phyloP scores from a whole-genome alignment of 2,888 invertebrate genomes.

The Pollenia labialis region DNA sequence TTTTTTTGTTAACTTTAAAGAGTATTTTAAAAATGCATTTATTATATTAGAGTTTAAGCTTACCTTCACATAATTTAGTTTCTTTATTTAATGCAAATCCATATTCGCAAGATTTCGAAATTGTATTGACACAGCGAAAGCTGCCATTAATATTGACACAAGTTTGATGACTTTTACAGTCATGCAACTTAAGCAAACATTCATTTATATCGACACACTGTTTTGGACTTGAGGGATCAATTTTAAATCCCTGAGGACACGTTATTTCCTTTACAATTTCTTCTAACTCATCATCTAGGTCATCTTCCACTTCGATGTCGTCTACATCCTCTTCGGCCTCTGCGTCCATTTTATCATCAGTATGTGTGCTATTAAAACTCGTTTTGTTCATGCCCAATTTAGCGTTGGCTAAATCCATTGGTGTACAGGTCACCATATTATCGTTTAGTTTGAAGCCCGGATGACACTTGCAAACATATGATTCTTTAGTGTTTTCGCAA shows the following conservation, averaged over 20 bases:
- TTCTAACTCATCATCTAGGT: conserved; percentile 7
- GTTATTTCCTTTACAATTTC: conserved; percentile 65
- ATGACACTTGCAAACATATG: conserved; percentile 85
- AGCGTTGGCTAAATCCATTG: conserved; percentile 31
- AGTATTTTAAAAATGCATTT: too few relatives aligned
- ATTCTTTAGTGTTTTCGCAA: conserved; percentile 86
- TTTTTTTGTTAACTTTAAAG: too few relatives aligned
- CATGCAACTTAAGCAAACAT: conserved; percentile 87
- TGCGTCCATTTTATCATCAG: conserved; percentile 48
- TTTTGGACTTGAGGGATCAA: conserved; percentile 79
- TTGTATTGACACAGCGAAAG: conserved; percentile 85
- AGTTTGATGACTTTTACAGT: conserved; percentile 86
- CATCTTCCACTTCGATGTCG: conserved; percentile 45
- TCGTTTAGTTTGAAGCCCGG: conserved; percentile 84
- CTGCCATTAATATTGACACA: conserved; percentile 90
- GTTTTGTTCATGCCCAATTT: conserved; percentile 24
- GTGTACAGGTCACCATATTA: conserved; percentile 85
- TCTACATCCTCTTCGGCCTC: conserved; percentile 37
- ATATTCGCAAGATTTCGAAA: conserved; percentile 77
- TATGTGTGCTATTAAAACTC: conserved; percentile 15
- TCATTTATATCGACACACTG: conserved; percentile 88
- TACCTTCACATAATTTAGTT: conserved; percentile 87
- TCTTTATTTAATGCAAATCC: conserved; percentile 86
- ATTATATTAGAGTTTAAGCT: neutral
- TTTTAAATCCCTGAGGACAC: conserved; percentile 84